Percentiles rank a stretch among this genome's conserved stretches.
Evolutionary conservation across 2,888 invertebrate genomes (phyloP).

Genomic region (Adela reaumurella): DNA sequence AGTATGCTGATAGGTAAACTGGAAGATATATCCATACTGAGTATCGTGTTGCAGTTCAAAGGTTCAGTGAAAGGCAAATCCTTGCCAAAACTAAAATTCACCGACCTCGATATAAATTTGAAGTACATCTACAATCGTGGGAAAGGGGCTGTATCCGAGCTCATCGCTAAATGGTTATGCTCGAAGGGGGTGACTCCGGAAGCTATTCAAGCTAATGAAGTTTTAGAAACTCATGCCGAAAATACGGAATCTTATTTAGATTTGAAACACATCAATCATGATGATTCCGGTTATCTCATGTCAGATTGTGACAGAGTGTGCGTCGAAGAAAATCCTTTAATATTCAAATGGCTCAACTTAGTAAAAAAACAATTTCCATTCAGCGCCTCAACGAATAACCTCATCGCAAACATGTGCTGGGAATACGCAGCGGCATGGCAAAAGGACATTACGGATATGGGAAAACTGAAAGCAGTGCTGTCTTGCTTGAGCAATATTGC

Average conservation of each 20-base stretch:
- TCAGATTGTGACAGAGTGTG: slow-evolving; percentile 30
- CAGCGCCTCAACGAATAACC: slow-evolving; percentile 73
- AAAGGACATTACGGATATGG: slow-evolving; percentile 64
- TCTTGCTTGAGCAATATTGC: slow-evolving; percentile 65
- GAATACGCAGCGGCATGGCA: slow-evolving; percentile 88
- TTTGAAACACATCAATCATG: background rate
- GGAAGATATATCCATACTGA: slow-evolving; percentile 81
- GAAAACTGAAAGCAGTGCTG: slow-evolving; percentile 67
- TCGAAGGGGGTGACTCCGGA: slow-evolving; percentile 68
- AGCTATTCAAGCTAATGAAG: slow-evolving; percentile 53
- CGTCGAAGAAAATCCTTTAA: slow-evolving; percentile 40
- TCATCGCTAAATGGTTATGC: slow-evolving; percentile 84
- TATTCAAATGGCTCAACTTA: slow-evolving; percentile 61
- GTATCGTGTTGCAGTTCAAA: slow-evolving; percentile 61
- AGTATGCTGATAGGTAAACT: slow-evolving; percentile 81
- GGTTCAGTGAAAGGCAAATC: slow-evolving; percentile 31
- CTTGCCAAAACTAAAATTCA: slow-evolving; percentile 53
- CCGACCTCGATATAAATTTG: slow-evolving; percentile 60
- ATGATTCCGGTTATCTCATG: slow-evolving; percentile 21
- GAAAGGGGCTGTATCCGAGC: slow-evolving; percentile 82
- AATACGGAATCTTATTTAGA: slow-evolving; percentile 19
- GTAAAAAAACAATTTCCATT: slow-evolving; percentile 80
- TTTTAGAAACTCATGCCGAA: slow-evolving; percentile 25
- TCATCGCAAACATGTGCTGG: slow-evolving; percentile 87
- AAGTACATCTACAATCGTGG: slow-evolving; percentile 63